Evolutionary conservation across 2,113 vertebrate genomes (phyloP).

Genomic region (Spermophilus dauricus): DNA sequence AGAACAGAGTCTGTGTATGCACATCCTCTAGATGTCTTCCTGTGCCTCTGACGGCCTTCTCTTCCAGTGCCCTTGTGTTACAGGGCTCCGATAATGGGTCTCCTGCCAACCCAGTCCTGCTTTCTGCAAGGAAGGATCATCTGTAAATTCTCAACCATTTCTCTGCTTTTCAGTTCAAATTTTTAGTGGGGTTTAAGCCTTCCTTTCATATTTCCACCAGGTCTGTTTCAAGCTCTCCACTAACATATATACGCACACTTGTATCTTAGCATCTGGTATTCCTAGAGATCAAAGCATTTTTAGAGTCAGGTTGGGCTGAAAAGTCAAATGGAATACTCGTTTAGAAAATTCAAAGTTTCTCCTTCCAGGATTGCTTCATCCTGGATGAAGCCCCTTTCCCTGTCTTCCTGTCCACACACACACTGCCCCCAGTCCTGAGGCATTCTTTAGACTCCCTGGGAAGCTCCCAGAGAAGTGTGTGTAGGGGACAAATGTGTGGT

Average conservation of each 20-base stretch:
- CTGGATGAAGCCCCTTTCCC: background rate
- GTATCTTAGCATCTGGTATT: background rate
- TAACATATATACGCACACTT: background rate
- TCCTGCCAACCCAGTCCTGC: background rate
- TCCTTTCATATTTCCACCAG: background rate
- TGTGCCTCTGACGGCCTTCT: background rate
- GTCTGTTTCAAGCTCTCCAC: background rate
- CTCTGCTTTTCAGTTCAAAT: background rate
- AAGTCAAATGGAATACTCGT: background rate
- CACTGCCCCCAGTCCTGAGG: background rate
- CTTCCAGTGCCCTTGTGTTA: fast-evolving
- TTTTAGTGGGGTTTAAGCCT: background rate
- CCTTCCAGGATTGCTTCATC: background rate
- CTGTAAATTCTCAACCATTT: background rate
- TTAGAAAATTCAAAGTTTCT: background rate
- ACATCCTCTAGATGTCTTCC: background rate
- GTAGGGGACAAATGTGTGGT: background rate
- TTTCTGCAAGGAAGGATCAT: background rate
- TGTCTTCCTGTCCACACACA: background rate
- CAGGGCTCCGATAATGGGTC: background rate
- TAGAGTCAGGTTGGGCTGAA: background rate
- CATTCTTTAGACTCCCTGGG: background rate
- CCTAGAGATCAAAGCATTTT: background rate
- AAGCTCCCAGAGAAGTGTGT: background rate
- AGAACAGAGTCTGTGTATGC: background rate